Evolutionary conservation across 2,113 vertebrate genomes (phyloP).

Genomic region (Scolopax mira): DNA sequence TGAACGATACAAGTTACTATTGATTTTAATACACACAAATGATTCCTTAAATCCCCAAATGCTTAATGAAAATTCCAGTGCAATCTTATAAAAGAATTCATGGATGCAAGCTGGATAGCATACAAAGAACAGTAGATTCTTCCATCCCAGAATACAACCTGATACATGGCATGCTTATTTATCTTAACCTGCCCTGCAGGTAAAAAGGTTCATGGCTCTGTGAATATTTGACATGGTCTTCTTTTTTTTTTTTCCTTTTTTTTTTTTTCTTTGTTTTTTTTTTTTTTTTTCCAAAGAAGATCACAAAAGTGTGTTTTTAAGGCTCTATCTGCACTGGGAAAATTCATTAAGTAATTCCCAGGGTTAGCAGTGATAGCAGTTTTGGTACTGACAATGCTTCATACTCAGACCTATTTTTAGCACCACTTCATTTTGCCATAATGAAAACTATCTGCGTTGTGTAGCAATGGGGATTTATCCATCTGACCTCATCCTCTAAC

Average conservation of each 20-base stretch:
- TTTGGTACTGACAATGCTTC: background rate
- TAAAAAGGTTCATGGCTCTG: background rate
- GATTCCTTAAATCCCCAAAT: slow-evolving; percentile 3
- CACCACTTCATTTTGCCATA: background rate
- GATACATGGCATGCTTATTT: background rate
- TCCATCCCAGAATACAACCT: background rate
- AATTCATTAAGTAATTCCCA: background rate
- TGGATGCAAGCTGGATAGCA: background rate
- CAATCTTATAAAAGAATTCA: background rate
- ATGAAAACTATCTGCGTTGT: background rate
- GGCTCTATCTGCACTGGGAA: background rate
- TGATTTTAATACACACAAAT: slow-evolving; percentile 16
- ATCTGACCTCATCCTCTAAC: background rate
- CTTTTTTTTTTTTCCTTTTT: background rate
- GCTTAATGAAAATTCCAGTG: background rate
- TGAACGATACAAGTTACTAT: slow-evolving; percentile 32
- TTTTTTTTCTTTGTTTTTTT: too few relatives aligned
- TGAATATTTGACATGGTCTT: background rate
- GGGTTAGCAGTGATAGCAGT: background rate
- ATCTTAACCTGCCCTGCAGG: background rate
- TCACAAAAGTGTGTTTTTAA: background rate
- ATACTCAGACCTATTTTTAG: background rate
- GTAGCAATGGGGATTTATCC: background rate
- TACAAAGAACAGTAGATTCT: background rate
- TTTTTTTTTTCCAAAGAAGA: background rate